A percentile compares a stretch with the other conserved stretches of the same genome.
These are phyloP conservation scores for Dermatemys mawii DNA, from an alignment of 2,113 vertebrate genomes.

Conservation along the genomic window DNA sequence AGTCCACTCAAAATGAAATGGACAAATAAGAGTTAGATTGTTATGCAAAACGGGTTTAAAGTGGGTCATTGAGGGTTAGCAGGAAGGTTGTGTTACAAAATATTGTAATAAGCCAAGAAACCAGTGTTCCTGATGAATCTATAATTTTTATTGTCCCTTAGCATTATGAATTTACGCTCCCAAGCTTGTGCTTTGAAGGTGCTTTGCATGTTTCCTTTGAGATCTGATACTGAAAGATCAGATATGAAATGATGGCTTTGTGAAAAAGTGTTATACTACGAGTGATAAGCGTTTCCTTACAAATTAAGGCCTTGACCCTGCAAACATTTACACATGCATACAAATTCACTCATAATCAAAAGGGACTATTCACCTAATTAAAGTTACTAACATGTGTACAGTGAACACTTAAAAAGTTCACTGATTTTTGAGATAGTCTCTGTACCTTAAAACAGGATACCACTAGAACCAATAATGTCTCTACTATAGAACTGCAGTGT, in stretches of 20 bases:
- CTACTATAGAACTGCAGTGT: not conserved
- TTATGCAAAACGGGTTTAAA: not conserved
- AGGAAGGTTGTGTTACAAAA: not conserved
- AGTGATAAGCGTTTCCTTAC: not conserved
- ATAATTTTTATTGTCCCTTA: not conserved
- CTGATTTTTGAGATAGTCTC: not conserved
- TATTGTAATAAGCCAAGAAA: not conserved
- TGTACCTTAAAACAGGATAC: not conserved
- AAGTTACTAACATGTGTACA: not conserved
- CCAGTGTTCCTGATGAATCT: not conserved
- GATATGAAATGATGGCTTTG: not conserved
- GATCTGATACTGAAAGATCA: not conserved
- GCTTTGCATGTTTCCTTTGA: not conserved
- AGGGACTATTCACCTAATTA: not conserved
- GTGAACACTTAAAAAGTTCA: not conserved
- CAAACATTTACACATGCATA: not conserved
- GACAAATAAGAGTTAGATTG: not conserved
- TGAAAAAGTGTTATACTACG: not conserved
- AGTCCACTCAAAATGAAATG: not conserved
- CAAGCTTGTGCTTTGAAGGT: not conserved
- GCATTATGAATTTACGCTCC: not conserved
- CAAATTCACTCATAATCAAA: not conserved
- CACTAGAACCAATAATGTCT: not conserved
- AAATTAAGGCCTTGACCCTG: not conserved
- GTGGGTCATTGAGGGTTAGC: not conserved